A percentile compares a stretch with the other conserved stretches of the same genome.
Evolutionary conservation across 2,113 vertebrate species (phyloP).

Genomic region (Nibea coibor): DNA sequence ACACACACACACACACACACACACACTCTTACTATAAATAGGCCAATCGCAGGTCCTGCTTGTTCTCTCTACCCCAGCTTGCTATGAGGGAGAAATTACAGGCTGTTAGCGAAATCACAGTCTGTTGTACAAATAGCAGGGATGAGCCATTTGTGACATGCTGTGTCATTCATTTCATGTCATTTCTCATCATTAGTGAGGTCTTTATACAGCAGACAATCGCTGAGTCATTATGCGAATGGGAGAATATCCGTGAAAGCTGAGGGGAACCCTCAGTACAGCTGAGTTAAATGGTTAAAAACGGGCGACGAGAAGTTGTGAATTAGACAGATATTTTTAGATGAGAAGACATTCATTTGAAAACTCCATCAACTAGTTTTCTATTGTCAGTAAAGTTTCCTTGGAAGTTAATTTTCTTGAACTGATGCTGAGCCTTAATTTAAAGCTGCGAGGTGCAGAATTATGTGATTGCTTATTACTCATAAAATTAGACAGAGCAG

Average conservation of each 20-base stretch:
- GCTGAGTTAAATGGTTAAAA: neutral
- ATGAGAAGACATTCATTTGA: neutral
- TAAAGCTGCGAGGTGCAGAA: neutral
- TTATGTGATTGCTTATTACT: too few relatives aligned
- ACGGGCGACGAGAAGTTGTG: neutral
- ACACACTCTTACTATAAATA: conserved; percentile 34
- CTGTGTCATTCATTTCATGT: conserved; percentile 63
- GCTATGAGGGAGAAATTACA: conserved; percentile 55
- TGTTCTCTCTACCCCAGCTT: conserved; percentile 29
- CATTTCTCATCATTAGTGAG: conserved; percentile 50
- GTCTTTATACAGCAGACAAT: conserved; percentile 28
- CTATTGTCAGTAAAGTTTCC: neutral
- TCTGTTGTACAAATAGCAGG: conserved; percentile 61
- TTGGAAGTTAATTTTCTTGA: neutral
- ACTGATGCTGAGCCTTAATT: neutral
- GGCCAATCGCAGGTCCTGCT: conserved; percentile 40
- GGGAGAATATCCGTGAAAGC: conserved; percentile 20
- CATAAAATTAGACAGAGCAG: too few relatives aligned
- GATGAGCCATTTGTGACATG: conserved; percentile 62
- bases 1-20: conserved; percentile 23
- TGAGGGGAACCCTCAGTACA: neutral
- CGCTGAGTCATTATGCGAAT: conserved; percentile 33
- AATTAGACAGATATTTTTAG: neutral
- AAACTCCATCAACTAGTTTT: neutral
- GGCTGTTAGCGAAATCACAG: conserved; percentile 64